Conservation (phyloP, 37 sponge, comb jelly and placozoan species). For the Corticium candelabrum region DNA sequence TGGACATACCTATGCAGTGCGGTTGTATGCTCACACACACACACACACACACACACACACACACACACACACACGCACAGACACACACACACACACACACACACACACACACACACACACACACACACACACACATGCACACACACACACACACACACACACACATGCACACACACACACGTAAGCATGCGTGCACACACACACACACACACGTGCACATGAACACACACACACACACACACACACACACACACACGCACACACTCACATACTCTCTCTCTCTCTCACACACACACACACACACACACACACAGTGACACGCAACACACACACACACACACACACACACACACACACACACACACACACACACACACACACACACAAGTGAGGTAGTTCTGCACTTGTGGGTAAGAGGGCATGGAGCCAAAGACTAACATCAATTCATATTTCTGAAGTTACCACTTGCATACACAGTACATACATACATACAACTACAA, state of each 20-base stretch:
- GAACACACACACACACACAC: not conserved
- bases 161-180: not conserved
- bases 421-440: no score
- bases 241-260: conserved; percentile 19
- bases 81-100: no score
- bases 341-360: conserved; percentile 13
- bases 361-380: not conserved
- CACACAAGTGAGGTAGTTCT: not conserved
- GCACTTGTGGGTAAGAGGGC: no score
- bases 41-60: no score
- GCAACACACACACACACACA: not conserved
- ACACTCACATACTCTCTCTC: conserved; percentile 10
- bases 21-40: no score
- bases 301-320: no score
- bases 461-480: no score
- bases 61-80: no score
- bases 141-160: conserved; percentile 13
- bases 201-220: not conserved
- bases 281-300: conserved; percentile 20
- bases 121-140: conserved; percentile 18
- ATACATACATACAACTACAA: conserved; percentile 28
- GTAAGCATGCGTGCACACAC: no score
- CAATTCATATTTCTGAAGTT: no score
- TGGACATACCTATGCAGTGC: not conserved
- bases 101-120: conserved; percentile 8